Conservation (phyloP, 2,797 vertebrate genomes). For the Bucorvus abyssinicus region DNA sequence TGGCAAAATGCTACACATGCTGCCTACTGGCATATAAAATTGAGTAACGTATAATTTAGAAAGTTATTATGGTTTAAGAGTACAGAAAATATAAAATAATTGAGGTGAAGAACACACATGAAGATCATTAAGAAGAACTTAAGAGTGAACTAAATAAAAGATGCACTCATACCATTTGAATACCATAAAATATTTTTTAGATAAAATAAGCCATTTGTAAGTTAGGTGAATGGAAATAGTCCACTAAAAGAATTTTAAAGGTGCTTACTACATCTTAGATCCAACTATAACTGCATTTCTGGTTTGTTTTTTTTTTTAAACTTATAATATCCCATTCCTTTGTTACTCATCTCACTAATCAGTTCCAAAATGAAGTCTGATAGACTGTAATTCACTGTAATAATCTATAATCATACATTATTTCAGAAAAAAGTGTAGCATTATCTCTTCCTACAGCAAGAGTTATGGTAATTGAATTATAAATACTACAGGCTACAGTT, state of each 20-base stretch:
- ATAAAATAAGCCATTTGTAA: neutral
- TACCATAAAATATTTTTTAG: neutral
- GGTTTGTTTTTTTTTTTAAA: neutral
- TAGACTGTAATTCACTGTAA: neutral
- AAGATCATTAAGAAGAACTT: neutral
- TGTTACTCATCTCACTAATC: neutral
- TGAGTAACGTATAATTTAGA: neutral
- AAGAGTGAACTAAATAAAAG: neutral
- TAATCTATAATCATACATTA: neutral
- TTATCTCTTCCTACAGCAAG: neutral
- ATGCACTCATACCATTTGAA: neutral
- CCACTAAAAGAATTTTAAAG: neutral
- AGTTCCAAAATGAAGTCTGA: neutral
- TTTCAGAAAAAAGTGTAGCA: neutral
- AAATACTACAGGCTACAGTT: neutral
- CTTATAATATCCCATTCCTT: neutral
- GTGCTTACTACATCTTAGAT: neutral
- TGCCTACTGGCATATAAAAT: neutral
- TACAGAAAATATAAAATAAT: neutral
- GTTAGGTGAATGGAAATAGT: neutral
- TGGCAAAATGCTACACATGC: neutral
- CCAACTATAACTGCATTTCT: neutral
- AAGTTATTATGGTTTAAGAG: neutral
- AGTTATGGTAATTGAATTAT: neutral
- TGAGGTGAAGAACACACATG: neutral